These are phyloP conservation scores for Tribolium castaneum DNA, from an alignment of 1,140 invertebrate species.

Conservation along the genomic window DNA sequence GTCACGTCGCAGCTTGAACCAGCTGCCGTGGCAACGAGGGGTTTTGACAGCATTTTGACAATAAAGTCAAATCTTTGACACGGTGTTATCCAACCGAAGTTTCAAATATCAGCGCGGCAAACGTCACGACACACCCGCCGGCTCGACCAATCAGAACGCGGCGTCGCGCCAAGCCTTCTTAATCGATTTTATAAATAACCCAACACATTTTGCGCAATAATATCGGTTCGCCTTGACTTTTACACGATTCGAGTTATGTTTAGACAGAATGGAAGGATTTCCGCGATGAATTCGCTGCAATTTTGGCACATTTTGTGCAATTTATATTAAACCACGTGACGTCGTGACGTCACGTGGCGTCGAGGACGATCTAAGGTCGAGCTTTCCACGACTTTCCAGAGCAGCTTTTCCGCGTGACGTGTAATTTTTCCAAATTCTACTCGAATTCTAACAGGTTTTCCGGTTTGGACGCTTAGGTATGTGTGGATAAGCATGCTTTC, in stretches of 20 bases:
- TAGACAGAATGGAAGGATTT: neutral
- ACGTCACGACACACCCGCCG: conserved; percentile 37
- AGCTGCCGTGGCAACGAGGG: neutral
- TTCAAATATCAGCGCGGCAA: conserved; percentile 1
- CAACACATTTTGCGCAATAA: conserved; percentile 23
- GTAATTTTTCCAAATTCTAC: conserved; percentile 3
- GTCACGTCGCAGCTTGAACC: neutral
- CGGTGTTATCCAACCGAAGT: conserved; percentile 1
- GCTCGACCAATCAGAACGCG: conserved; percentile 32
- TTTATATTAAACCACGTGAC: conserved; percentile 17
- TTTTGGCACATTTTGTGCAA: neutral
- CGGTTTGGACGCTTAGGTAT: neutral
- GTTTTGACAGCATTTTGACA: no score
- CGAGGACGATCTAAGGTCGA: conserved; percentile 23
- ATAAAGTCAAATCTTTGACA: neutral
- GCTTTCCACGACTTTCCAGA: neutral
- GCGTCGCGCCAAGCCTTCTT: conserved; percentile 6
- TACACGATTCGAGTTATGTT: neutral
- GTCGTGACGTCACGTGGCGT: conserved; percentile 30
- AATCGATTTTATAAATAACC: conserved; percentile 39
- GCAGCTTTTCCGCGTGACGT: conserved; percentile 31
- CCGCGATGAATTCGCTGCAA: neutral
- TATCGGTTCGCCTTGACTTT: conserved; percentile 30
- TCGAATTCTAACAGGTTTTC: neutral
- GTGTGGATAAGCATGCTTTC: neutral